Conservation (phyloP, 2,888 invertebrate species). For the Laothoe populi region DNA sequence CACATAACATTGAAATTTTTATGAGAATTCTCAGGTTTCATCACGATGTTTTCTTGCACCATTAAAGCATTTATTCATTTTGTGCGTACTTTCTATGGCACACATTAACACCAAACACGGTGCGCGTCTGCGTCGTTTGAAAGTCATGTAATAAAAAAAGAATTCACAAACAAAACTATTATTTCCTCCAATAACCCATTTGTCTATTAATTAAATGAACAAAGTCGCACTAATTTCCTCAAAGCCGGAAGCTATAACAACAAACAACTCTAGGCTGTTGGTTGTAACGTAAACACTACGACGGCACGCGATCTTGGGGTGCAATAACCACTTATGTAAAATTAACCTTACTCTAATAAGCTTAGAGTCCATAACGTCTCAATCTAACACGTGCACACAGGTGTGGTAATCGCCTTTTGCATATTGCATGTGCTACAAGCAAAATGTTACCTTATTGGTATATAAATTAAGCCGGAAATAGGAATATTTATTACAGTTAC, state of each 20-base stretch:
- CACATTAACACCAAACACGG: too few species aligned
- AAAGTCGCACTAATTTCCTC: constrained; percentile 21
- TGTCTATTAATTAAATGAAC: constrained; percentile 17
- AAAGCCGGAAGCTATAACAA: constrained; percentile 21
- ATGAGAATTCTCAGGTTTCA: too few species aligned
- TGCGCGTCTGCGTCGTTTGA: neutral
- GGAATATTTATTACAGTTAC: constrained; percentile 5
- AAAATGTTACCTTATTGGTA: constrained; percentile 9
- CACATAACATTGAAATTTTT: too few species aligned
- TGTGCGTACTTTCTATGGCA: too few species aligned
- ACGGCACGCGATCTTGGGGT: constrained; percentile 10
- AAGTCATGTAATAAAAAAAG: neutral
- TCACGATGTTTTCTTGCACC: too few species aligned
- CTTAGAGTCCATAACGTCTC: constrained; percentile 11
- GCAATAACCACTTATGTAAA: constrained; percentile 17
- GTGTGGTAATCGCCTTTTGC: constrained; percentile 15
- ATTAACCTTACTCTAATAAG: neutral
- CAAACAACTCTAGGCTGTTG: constrained; percentile 5
- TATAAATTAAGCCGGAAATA: constrained; percentile 9
- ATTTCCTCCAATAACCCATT: constrained; percentile 19
- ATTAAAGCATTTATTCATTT: too few species aligned
- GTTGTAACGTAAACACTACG: constrained; percentile 9
- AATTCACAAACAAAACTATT: constrained; percentile 1
- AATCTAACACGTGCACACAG: constrained; percentile 6
- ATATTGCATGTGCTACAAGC: constrained; percentile 45